Evolutionary conservation across 1,140 invertebrate species (phyloP).

Genomic region (Aricia agestis): DNA sequence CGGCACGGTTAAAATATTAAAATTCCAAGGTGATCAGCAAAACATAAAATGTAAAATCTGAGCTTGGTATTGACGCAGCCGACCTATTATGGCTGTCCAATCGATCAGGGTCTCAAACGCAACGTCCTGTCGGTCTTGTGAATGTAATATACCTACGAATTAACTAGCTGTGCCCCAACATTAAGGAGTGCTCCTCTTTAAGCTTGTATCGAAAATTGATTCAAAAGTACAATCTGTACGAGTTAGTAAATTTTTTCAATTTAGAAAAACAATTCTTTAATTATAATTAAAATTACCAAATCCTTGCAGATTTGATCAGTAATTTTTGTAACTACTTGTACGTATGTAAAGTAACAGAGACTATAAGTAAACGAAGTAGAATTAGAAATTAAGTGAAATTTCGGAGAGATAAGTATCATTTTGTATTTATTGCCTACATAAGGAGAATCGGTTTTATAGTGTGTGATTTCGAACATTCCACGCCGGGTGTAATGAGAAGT

Average conservation of each 20-base stretch:
- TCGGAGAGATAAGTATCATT: not conserved
- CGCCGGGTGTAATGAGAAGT: conserved; percentile 67
- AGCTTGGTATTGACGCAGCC: no score
- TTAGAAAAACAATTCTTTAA: no score
- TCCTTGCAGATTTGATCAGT: conserved; percentile 4
- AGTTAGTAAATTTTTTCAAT: no score
- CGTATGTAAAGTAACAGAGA: conserved; percentile 51
- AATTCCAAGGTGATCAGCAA: no score
- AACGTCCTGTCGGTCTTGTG: no score
- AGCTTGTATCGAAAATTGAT: not conserved
- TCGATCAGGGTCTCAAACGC: no score
- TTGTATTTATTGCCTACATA: not conserved
- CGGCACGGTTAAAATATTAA: no score
- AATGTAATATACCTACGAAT: no score
- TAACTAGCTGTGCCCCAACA: no score
- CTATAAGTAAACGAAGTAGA: conserved; percentile 50
- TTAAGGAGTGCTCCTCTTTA: not conserved
- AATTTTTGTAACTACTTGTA: conserved; percentile 24
- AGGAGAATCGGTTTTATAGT: conserved; percentile 47
- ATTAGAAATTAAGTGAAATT: conserved; percentile 24
- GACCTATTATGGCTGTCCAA: no score
- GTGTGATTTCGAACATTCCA: conserved; percentile 73
- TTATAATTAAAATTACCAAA: not conserved
- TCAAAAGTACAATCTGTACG: no score
- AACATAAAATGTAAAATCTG: no score